Evolutionary conservation across 1,140 invertebrate species (phyloP).

Genomic region (Drosophila paulistorum): DNA sequence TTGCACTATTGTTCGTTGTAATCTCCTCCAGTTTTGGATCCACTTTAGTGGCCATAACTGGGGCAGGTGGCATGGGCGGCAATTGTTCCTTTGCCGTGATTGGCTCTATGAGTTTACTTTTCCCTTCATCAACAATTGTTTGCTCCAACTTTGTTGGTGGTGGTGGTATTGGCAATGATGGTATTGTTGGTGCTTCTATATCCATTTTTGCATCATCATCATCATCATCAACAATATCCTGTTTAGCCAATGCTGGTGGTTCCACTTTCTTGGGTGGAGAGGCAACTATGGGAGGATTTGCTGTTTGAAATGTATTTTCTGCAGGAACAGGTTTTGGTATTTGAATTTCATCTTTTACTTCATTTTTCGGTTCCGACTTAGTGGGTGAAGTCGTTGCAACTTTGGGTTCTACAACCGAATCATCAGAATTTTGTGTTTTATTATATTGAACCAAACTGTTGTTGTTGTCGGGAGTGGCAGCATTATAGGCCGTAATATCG

Average conservation of each 20-base stretch:
- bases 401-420: neutral
- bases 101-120: neutral
- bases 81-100: neutral
- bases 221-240: neutral
- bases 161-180: neutral
- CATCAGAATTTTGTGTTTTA: constrained; percentile 6
- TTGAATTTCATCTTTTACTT: constrained; percentile 5
- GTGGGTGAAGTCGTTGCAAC: neutral
- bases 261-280: neutral
- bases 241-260: neutral
- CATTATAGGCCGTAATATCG: constrained; percentile 42
- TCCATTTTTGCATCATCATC: neutral
- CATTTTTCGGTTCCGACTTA: constrained; percentile 18
- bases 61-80: neutral
- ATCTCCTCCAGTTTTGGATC: neutral
- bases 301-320: neutral
- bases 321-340: neutral
- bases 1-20: neutral
- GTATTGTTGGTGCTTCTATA: neutral
- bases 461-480: neutral
- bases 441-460: constrained; percentile 32
- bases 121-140: neutral
- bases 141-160: neutral
- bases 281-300: neutral
- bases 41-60: neutral